Evolutionary conservation across 2,888 invertebrate genomes (phyloP), one percentile per base, ranked within the genome.

Genomic region (Leucoma salicis): DNA sequence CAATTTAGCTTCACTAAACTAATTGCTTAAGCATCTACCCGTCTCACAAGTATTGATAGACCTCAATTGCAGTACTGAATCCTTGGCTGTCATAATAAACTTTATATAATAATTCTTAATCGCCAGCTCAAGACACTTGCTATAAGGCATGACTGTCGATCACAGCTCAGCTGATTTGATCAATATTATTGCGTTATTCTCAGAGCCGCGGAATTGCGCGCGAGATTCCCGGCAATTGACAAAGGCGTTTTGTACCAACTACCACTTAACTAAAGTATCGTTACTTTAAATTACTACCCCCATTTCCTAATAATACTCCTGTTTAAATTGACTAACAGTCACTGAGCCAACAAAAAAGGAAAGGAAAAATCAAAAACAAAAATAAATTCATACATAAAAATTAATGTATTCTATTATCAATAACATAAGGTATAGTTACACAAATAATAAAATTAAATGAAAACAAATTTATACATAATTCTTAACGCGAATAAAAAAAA

Each of bases 351-450:
- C 61, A 65, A 66, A 53, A 46, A 39, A 48, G 55, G 56, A 70
- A 71, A 68, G 66, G 66, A 68, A 7, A 24, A 71, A 59, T 82
- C 82, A 80, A 73, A 78, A 85, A 86, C 81, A 77, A 71, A 74
- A 41, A 66, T 55, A 58, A 58, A 78, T 78, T 70, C 82, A 84
- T 89, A 89, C 88, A 88, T 89, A 88, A 87, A 87, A 88, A 87
- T 86, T 82, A 88, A 74, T 89, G 88, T 88, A 89, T 87, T 89
- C 85, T 89, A 88, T 88, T 75, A 82, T 87, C 86, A 84, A 88
- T 88, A 88, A 88, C 88, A 88, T 88, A 88, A 77, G 74, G 82
- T 84, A 85, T 85, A 85, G 80, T 86, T 86, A 88, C 87, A 88
- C 84, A 83, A 82, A 86, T 82, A 88, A 88, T 86, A 89, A 87